These are phyloP conservation scores for Lepus oiostolus DNA, from an alignment of 2,797 vertebrate genomes.

Conservation along the genomic window DNA sequence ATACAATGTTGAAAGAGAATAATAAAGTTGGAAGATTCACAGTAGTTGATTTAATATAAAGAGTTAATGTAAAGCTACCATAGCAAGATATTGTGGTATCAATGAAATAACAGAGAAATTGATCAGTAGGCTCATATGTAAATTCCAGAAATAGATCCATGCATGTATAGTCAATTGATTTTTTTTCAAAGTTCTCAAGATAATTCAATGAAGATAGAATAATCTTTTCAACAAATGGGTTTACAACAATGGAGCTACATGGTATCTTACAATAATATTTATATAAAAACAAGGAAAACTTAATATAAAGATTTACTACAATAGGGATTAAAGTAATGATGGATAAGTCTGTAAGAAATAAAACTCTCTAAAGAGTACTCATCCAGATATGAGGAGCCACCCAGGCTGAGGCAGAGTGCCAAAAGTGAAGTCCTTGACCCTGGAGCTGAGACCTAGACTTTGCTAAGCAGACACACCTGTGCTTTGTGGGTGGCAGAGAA, in stretches of 20 bases:
- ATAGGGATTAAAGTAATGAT: background rate
- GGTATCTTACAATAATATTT: background rate
- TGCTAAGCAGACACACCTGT: background rate
- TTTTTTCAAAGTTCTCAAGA: background rate
- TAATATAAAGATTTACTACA: background rate
- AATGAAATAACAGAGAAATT: background rate
- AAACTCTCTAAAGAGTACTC: background rate
- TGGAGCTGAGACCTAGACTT: background rate
- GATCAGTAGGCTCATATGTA: background rate
- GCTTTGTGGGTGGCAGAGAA: background rate
- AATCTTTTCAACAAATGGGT: background rate
- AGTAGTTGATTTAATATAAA: background rate
- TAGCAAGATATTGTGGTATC: background rate
- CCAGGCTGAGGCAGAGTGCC: background rate
- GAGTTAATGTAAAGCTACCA: constrained; percentile 5
- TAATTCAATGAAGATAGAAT: background rate
- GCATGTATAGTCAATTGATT: background rate
- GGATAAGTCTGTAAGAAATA: background rate
- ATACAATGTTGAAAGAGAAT: constrained; percentile 1
- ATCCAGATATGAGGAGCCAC: background rate
- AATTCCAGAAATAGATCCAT: background rate
- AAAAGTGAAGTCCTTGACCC: background rate
- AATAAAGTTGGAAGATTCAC: background rate
- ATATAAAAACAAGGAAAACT: background rate
- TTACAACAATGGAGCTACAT: background rate